Evolutionary conservation across 2,888 invertebrate species (phyloP).

Genomic region (Coenonympha glycerion): DNA sequence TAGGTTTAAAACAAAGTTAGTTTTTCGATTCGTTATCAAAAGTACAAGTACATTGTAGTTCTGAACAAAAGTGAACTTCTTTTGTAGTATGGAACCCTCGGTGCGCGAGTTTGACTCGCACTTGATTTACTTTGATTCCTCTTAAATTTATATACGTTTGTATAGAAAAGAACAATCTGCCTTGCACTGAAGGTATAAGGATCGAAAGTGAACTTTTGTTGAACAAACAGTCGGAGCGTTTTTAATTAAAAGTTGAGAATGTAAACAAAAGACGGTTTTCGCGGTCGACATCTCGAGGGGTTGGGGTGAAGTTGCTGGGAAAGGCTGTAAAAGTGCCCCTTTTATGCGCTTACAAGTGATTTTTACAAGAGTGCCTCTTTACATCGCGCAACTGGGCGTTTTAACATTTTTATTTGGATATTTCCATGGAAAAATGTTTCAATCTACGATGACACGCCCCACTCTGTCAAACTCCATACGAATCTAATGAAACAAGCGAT

Average conservation of each 20-base stretch:
- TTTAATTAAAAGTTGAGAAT: conserved; percentile 25
- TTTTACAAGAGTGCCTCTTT: neutral
- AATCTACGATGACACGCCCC: too few relatives aligned
- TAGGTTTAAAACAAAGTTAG: too few relatives aligned
- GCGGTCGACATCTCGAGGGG: neutral
- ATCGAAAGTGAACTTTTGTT: conserved; percentile 14
- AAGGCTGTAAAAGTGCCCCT: conserved; percentile 16
- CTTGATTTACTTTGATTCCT: too few relatives aligned
- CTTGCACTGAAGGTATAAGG: conserved; percentile 12
- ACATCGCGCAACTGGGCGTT: neutral
- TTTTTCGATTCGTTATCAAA: too few relatives aligned
- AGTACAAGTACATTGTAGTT: too few relatives aligned
- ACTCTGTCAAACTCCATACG: too few relatives aligned
- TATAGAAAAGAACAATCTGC: neutral
- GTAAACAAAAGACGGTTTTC: conserved; percentile 18
- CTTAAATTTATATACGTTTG: neutral
- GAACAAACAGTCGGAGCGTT: conserved; percentile 13
- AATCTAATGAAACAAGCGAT: too few relatives aligned
- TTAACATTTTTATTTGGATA: neutral
- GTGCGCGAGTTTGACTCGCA: too few relatives aligned
- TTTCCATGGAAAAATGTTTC: too few relatives aligned
- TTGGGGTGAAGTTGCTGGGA: too few relatives aligned
- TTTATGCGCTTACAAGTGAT: conserved; percentile 7
- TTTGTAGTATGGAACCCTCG: too few relatives aligned
- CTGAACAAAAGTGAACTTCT: too few relatives aligned